Conservation (phyloP, 1,140 invertebrate genomes). For the Adelges cooleyi region DNA sequence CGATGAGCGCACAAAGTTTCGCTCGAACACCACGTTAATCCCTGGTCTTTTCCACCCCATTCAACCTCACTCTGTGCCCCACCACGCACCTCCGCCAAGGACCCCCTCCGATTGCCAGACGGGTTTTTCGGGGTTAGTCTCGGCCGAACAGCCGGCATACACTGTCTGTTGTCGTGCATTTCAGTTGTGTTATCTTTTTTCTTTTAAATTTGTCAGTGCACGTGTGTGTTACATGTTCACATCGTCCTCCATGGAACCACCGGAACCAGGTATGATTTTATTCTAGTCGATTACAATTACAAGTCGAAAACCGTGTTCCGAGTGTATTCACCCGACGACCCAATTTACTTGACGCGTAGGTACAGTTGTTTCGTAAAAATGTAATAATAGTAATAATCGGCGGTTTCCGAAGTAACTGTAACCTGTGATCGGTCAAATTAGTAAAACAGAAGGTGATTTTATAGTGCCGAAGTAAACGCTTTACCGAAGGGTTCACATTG, state of each 20-base stretch:
- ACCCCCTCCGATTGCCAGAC: not conserved
- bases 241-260: not conserved
- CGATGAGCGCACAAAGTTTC: conserved; percentile 4
- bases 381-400: too few relatives aligned
- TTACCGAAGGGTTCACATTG: too few relatives aligned
- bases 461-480: too few relatives aligned
- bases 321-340: too few relatives aligned
- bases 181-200: not conserved
- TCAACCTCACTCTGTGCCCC: not conserved
- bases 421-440: too few relatives aligned
- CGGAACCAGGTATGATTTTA: not conserved
- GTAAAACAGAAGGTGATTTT: too few relatives aligned
- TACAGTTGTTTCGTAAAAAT: too few relatives aligned
- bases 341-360: too few relatives aligned
- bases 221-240: not conserved
- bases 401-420: too few relatives aligned
- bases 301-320: too few relatives aligned
- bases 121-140: conserved; percentile 24
- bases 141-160: conserved; percentile 7
- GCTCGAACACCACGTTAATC: conserved; percentile 13
- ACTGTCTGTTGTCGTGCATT: not conserved
- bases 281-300: too few relatives aligned
- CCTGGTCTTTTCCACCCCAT: not conserved
- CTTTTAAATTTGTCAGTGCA: too few relatives aligned
- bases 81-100: not conserved